Evolutionary conservation across 2,888 invertebrate species (phyloP).

Genomic region (Amphiduros pacificus): DNA sequence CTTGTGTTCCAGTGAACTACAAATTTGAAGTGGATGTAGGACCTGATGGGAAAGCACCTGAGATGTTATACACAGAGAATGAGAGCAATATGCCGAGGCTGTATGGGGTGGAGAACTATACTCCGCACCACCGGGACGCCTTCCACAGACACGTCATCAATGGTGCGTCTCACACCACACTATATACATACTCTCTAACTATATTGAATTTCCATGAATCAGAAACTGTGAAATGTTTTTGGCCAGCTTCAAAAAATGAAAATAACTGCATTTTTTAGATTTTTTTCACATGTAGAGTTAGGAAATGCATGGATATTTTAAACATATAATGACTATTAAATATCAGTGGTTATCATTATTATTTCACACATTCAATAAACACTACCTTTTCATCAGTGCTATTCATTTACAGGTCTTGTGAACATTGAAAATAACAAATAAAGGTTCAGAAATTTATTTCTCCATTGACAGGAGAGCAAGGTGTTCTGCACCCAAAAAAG

Average conservation of each 20-base stretch:
- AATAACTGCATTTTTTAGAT: no score
- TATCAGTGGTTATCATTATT: no score
- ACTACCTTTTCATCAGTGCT: no score
- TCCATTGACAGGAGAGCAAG: conserved; percentile 4
- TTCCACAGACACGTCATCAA: conserved; percentile 46
- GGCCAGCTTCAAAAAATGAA: no score
- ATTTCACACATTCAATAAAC: no score
- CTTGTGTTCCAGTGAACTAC: neutral
- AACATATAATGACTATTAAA: no score
- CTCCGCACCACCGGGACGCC: conserved; percentile 43
- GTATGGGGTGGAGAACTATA: conserved; percentile 20
- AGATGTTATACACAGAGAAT: conserved; percentile 56
- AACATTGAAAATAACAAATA: no score
- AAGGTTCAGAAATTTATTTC: neutral
- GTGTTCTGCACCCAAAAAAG: neutral
- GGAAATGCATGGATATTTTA: no score
- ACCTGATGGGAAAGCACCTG: conserved; percentile 13
- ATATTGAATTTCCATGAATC: neutral
- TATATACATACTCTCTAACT: no score
- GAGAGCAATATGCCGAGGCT: conserved; percentile 43
- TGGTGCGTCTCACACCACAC: conserved; percentile 33
- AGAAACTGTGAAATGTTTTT: no score
- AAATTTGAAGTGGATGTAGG: conserved; percentile 24
- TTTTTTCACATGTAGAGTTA: no score
- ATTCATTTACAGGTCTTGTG: no score